Evolutionary conservation across 2,888 invertebrate species (phyloP).

Genomic region (Ptychoptera albimana): DNA sequence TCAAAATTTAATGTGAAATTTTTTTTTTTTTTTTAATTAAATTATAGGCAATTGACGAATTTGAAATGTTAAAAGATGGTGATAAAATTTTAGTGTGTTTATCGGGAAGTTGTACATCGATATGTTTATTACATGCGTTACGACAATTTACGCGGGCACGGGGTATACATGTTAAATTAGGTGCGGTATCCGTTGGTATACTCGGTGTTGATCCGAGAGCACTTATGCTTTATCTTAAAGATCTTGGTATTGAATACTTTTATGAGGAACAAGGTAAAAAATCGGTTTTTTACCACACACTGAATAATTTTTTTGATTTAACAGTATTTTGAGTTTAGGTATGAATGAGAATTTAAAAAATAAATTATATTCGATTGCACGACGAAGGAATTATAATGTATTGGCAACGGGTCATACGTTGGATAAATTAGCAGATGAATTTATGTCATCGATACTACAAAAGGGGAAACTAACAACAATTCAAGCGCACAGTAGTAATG

Average conservation of each 20-base stretch:
- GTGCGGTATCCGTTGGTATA: slow-evolving; percentile 41
- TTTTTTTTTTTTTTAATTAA: slow-evolving; percentile 3
- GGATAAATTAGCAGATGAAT: slow-evolving; percentile 69
- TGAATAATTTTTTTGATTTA: neutral
- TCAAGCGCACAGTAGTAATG: slow-evolving; percentile 64
- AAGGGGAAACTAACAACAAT: slow-evolving; percentile 62
- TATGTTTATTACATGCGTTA: slow-evolving; percentile 69
- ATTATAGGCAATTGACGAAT: slow-evolving; percentile 58
- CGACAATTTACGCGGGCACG: slow-evolving; percentile 67
- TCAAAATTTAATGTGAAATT: neutral
- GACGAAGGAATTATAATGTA: slow-evolving; percentile 66
- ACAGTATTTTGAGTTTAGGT: slow-evolving; percentile 29
- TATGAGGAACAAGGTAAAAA: slow-evolving; percentile 49
- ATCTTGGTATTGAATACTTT: slow-evolving; percentile 56
- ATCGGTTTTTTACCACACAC: neutral
- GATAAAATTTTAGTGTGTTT: slow-evolving; percentile 73
- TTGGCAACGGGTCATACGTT: slow-evolving; percentile 76
- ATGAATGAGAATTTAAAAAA: slow-evolving; percentile 28
- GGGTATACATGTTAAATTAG: slow-evolving; percentile 54
- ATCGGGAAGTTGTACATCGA: slow-evolving; percentile 68
- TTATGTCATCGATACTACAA: slow-evolving; percentile 66
- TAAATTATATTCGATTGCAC: slow-evolving; percentile 57
- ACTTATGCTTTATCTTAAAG: slow-evolving; percentile 58
- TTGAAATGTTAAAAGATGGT: slow-evolving; percentile 66
- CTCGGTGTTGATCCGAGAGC: slow-evolving; percentile 59